These are phyloP conservation scores for Sarcophaga subvicina DNA, from an alignment of 2,888 invertebrate species.

Conservation along the genomic window DNA sequence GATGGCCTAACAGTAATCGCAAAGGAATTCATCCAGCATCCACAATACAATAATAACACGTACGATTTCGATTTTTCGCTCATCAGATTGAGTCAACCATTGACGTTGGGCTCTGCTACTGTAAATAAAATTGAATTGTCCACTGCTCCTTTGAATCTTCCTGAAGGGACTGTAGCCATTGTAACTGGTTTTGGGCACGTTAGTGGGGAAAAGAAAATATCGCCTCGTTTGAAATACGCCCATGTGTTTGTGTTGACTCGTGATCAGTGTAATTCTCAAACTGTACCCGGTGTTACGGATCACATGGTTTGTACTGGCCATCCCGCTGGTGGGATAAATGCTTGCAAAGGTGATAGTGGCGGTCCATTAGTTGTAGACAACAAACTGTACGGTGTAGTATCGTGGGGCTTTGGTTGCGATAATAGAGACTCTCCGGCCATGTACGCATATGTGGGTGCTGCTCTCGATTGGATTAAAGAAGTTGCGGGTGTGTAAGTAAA, in stretches of 20 bases:
- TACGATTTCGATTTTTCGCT: slow-evolving; percentile 80
- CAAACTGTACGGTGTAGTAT: slow-evolving; percentile 79
- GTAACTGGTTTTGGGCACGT: slow-evolving; percentile 80
- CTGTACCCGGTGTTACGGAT: slow-evolving; percentile 80
- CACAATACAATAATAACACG: slow-evolving; percentile 77
- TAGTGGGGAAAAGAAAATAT: slow-evolving; percentile 76
- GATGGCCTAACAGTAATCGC: slow-evolving; percentile 74
- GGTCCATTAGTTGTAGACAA: slow-evolving; percentile 79
- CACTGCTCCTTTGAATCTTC: slow-evolving; percentile 73
- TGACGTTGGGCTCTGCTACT: slow-evolving; percentile 72
- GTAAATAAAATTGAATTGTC: slow-evolving; percentile 76
- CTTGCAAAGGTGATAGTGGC: slow-evolving; percentile 80
- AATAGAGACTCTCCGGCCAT: slow-evolving; percentile 79
- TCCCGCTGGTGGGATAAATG: slow-evolving; percentile 79
- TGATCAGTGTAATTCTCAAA: slow-evolving; percentile 78
- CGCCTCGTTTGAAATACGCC: slow-evolving; percentile 78
- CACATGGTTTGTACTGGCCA: slow-evolving; percentile 81
- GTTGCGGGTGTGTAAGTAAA: too few species aligned
- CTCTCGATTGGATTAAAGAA: too few species aligned
- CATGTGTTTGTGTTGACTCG: slow-evolving; percentile 79
- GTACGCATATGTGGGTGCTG: slow-evolving; percentile 73
- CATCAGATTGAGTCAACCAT: slow-evolving; percentile 73
- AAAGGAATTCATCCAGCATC: slow-evolving; percentile 77
- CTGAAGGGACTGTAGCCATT: slow-evolving; percentile 77
- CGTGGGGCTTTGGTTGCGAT: slow-evolving; percentile 81